Evolutionary conservation across 1,140 invertebrate species (phyloP), one percentile per base, ranked within the genome.

Genomic region (Diorhabda carinulata): DNA sequence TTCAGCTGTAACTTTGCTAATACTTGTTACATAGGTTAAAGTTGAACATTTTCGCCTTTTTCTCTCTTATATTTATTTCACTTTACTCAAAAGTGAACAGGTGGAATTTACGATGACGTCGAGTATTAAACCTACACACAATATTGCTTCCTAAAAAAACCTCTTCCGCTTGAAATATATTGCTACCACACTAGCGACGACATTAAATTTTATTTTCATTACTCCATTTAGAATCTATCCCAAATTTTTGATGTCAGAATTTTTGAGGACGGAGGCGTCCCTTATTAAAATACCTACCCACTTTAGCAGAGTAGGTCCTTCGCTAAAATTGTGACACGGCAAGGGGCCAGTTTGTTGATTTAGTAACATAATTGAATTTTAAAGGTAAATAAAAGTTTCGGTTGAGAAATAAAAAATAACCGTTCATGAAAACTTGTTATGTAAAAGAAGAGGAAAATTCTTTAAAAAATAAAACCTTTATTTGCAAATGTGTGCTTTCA

Each of bases 61-160:
- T 52, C 47, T n/a, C 47, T 52, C n/a, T 52, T 52, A 25, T 25
- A 25, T 25, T 25, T 52, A 52, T 52, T 52, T 52, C 47, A 52
- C 47, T 52, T 52, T 52, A 52, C 47, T 52, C 47, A 52, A 52
- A 52, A 52, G 47, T 52, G n/a, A 52, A 52, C 47, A 52, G 47
- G 47, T 52, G 47, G 47, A 3, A 52, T 52, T 52, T 52, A 52
- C 47, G 47, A 8, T 52, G 47, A 52, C 47, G 47, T n/a, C 6
- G n/a, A 6, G 47, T 4, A 3, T n/a, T 52, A 8, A 52, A 52
- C 6, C n/a, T n/a, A n/a, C 47, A 52, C 6, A 52, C 47, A 52
- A 52, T 52, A 52, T 52, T 52, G 47, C 47, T 52, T n/a, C 47
- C 47, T n/a, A 52, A 52, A 52, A 52, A 52, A 52, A 52, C 47